These are phyloP conservation scores for Sinopyrophorus schimmeli DNA, from an alignment of 2,888 invertebrate genomes.

Conservation along the genomic window DNA sequence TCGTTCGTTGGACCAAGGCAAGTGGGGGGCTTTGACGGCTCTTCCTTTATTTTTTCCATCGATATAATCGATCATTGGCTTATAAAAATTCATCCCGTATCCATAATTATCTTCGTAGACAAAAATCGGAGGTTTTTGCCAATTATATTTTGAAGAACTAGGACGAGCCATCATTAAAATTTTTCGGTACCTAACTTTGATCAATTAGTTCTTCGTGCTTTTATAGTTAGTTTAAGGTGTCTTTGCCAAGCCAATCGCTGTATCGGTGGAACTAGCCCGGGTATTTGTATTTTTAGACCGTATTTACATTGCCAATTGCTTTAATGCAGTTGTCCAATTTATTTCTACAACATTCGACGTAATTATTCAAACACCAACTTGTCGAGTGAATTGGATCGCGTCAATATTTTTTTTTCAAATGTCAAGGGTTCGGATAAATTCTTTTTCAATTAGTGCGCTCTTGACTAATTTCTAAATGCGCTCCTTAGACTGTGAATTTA, in stretches of 20 bases:
- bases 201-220: slow-evolving; percentile 33
- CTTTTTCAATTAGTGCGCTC: no score
- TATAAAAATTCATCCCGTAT: slow-evolving; percentile 81
- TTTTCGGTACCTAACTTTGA: slow-evolving; percentile 21
- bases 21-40: slow-evolving; percentile 61
- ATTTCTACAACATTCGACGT: no score
- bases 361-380: no score
- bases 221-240: slow-evolving; percentile 39
- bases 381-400: no score
- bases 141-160: slow-evolving; percentile 41
- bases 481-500: no score
- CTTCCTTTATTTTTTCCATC: slow-evolving; percentile 64
- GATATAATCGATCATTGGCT: slow-evolving; percentile 86
- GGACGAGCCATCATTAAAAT: slow-evolving; percentile 36
- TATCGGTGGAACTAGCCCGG: slow-evolving; percentile 20
- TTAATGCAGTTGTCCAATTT: no score
- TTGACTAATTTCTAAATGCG: no score
- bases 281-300: slow-evolving; percentile 29
- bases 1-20: slow-evolving; percentile 75
- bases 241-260: slow-evolving; percentile 44
- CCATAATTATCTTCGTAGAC: slow-evolving; percentile 84
- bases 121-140: slow-evolving; percentile 62
- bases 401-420: no score
- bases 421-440: no score
- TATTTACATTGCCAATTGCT: slow-evolving; percentile 30